Base-by-base conservation (phyloP, 2,888 invertebrate species). In the Pelosia muscerda region DNA sequence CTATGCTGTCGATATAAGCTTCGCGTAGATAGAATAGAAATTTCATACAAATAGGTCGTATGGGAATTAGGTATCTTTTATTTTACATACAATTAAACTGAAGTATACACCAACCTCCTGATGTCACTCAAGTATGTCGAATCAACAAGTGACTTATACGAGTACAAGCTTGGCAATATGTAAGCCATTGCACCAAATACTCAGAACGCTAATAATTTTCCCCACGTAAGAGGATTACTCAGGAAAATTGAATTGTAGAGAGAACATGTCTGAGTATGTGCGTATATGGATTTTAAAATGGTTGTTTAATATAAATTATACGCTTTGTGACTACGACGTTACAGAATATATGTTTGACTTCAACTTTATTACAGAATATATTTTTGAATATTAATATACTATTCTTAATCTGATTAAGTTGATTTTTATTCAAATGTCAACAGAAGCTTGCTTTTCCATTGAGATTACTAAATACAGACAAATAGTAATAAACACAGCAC, bases 191-290 rank as follows among this genome's bases (percentile, higher is more conserved):
- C 55, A 64, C 8, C 64, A 13, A 65, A 49, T 28, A 42, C 49
- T 65, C 49, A 53, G 62, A 77, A 74, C 54, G 34, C 28, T 57
- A 49, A 59, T 65, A 65, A 59, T 53, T 23, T 25, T 15, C 65
- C 19, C 25, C 10, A 31, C 8, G 28, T 75, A 74, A 77, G 65
- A 71, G 77, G 74, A 79, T 79, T 75, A 75, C 68, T 66, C 68
- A 63, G 64, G 73, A 68, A 77, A 75, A 80, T 80, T 72, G 78
- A 81, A 79, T 77, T 74, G 63, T 70, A 73, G 61, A 55, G 63
- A 59, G 57, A 69, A 57, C 31, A 63, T 58, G 54, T 49, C 19
- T 26, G n/a, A 19, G 13, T 38, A 34, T 49, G 53, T 62, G 49
- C 1, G 13, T 13, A 31, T 19, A 13, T 42, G 42, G 42, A 42